These are phyloP conservation scores for Danio albolineatus DNA, from an alignment of 2,797 vertebrate genomes.

Conservation along the genomic window DNA sequence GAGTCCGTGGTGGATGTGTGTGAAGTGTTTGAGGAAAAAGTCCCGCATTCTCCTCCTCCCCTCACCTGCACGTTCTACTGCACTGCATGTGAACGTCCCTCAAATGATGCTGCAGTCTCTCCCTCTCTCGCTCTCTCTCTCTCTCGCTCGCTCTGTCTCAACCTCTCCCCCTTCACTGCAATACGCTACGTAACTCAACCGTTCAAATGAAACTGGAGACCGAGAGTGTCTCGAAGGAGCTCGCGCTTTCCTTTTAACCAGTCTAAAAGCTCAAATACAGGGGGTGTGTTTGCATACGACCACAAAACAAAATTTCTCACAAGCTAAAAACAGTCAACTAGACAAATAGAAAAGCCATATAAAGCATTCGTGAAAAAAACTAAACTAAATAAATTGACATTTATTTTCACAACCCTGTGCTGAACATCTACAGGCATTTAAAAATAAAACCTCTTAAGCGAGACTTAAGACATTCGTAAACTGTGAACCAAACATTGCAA, in stretches of 20 bases:
- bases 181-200: constrained; percentile 80
- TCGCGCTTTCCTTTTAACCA: constrained; percentile 33
- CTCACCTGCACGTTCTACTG: constrained; percentile 88
- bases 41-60: constrained; percentile 70
- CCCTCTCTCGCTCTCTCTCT: constrained; percentile 67
- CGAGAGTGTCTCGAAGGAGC: constrained; percentile 60
- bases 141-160: constrained; percentile 59
- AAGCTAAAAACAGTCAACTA: constrained; percentile 3
- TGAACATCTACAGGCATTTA: neutral
- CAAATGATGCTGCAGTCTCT: constrained; percentile 93
- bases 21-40: constrained; percentile 74
- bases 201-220: constrained; percentile 79
- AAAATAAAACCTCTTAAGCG: neutral
- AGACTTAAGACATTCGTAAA: neutral
- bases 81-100: constrained; percentile 89
- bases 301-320: constrained; percentile 32
- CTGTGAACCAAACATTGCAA: neutral
- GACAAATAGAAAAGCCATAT: neutral
- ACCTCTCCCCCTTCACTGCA: constrained; percentile 72
- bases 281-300: constrained; percentile 41
- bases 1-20: constrained; percentile 61
- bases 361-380: neutral
- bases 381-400: neutral
- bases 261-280: constrained; percentile 34
- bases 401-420: neutral